Base-by-base conservation (phyloP, 2,888 invertebrate genomes). In the Bellardia pandia region DNA sequence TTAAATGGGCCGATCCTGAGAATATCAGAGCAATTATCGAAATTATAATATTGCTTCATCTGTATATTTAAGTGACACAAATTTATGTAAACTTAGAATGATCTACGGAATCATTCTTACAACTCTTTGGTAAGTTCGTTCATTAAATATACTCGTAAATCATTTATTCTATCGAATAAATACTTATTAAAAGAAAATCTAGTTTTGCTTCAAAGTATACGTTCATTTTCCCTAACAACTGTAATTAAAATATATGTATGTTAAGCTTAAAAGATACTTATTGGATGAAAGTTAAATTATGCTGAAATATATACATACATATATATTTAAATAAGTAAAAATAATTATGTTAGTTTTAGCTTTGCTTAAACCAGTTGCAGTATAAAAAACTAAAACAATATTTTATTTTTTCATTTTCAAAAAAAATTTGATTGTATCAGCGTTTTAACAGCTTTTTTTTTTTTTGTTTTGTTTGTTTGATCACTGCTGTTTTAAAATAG, bases 371-470 rank as follows among this genome's bases (percentile, higher is more conserved):
- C n/a, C 3, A 53, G 30, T 33, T 45, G 71, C 62, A 33, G 13
- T 58, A 16, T 30, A 69, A 76, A 60, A 51, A 75, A 68, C 37
- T n/a, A 68, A 45, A 64, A n/a, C 48, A 37, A 13, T 37, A 37
- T 33, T 76, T 58, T 30, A 23, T 1, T 69, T 40, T 68, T 69
- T 81, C 16, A n/a, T 71, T 62, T 64, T 62, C 16, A 58, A 66
- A 48, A 56, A 69, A 60, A 51, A 16, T 80, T 82, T 86, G 86
- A 84, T 85, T 86, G 84, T 69, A 83, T 71, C 86, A 84, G 74
- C 81, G 81, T 80, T 86, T 86, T 85, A 85, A 71, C 68, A 88
- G 88, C 84, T 84, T 68, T 45, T 85, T 37, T 37, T 37, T 37
- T 37, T 3, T 37, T 33, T 37, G 5, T 37, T 23, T 85, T 48